These are phyloP conservation scores for Teinopalpus imperialis DNA, from an alignment of 2,888 invertebrate genomes.

Conservation along the genomic window DNA sequence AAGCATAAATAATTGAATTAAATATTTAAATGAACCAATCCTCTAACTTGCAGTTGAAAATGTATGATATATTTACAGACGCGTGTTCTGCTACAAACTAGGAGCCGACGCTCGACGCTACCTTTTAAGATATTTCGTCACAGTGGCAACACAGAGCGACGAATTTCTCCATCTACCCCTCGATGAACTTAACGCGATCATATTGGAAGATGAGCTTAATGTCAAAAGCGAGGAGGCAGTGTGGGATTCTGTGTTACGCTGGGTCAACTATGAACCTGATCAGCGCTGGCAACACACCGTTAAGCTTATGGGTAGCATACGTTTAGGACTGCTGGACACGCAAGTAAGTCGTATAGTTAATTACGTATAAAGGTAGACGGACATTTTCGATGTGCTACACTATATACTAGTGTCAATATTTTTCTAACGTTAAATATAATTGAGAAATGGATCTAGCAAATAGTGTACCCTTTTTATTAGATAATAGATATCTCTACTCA, in stretches of 20 bases:
- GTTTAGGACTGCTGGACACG: conserved; percentile 92
- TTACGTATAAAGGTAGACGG: too few species aligned
- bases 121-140: conserved; percentile 89
- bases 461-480: too few species aligned
- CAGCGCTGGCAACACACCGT: conserved; percentile 88
- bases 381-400: too few species aligned
- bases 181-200: conserved; percentile 88
- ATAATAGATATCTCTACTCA: too few species aligned
- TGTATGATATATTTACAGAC: conserved; percentile 64
- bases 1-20: too few species aligned
- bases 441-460: too few species aligned
- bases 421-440: too few species aligned
- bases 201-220: conserved; percentile 92
- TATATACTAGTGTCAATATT: too few species aligned
- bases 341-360: too few species aligned
- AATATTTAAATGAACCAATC: too few species aligned
- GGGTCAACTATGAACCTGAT: conserved; percentile 91
- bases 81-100: conserved; percentile 87
- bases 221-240: conserved; percentile 93
- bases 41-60: too few species aligned
- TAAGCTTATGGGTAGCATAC: conserved; percentile 89
- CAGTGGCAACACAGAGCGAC: conserved; percentile 86
- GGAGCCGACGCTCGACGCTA: conserved; percentile 86
- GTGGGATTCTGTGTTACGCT: conserved; percentile 92
- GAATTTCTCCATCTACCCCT: conserved; percentile 88